Evolutionary conservation across 2,888 invertebrate species (phyloP), one percentile per base, ranked within the genome.

Genomic region (Hirtodrosophila alboralis): DNA sequence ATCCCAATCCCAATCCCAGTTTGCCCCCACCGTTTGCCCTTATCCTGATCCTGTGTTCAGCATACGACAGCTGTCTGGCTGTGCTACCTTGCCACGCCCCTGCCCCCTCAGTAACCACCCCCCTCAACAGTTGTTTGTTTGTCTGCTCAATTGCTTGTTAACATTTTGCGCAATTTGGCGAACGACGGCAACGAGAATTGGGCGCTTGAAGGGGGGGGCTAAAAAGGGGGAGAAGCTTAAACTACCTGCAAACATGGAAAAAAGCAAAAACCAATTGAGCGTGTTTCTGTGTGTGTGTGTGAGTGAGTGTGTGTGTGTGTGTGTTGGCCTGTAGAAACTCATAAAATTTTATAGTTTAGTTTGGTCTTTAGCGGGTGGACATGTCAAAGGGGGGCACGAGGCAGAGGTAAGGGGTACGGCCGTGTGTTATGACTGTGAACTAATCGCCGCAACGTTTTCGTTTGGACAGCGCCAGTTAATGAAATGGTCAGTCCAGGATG

Each of bases 71-170:
- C 65, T 78, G 70, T 54, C 61, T 72, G 75, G 4, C 21, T 21
- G 18, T n/a, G 31, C 30, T 49, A 48, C 52, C 51, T 57, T 54
- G 38, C 37, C 40, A 21, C 10, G 26, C 34, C 10, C 31, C n/a
- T 14, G 14, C 13, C n/a, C 38, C 10, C n/a, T n/a, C 13, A 7
- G 9, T 7, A 36, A 33, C 45, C 10, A 12, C 28, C 28, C n/a
- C 10, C 41, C 27, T 8, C 54, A 69, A 62, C 77, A 73, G 80
- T 81, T 80, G 80, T 81, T 84, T 84, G 81, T 83, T 81, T 81
- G 81, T 84, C 77, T 81, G 81, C 84, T 81, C 81, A 81, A 81
- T 81, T 81, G 84, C 81, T 84, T 81, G 81, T 81, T 84, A 81
- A 81, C 81, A 84, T 84, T 81, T 81, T 81, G 79, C 69, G 79